Evolutionary conservation across 2,113 vertebrate species (phyloP).

Genomic region (Misgurnus mizolepis): DNA sequence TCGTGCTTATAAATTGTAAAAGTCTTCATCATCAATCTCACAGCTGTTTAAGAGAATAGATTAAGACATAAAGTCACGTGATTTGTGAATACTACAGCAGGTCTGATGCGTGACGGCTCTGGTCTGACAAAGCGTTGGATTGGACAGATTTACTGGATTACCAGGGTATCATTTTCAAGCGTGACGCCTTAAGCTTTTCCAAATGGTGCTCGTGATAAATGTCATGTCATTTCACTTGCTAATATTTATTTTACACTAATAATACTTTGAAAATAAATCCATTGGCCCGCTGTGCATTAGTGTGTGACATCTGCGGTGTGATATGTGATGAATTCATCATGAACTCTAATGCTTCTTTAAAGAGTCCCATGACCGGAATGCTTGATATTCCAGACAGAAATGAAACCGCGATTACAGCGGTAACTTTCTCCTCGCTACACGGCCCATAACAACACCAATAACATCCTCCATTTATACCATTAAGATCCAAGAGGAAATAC

Average conservation of each 20-base stretch:
- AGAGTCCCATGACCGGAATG: constrained; percentile 47
- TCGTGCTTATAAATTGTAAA: too few species aligned
- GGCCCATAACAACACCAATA: constrained; percentile 48
- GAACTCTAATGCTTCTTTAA: constrained; percentile 61
- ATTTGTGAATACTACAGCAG: not conserved
- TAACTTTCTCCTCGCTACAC: constrained; percentile 56
- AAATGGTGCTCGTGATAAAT: constrained; percentile 66
- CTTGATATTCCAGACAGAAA: constrained; percentile 54
- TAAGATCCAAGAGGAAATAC: constrained; percentile 46
- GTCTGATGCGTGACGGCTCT: not conserved
- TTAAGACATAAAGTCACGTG: not conserved
- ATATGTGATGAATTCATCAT: constrained; percentile 65
- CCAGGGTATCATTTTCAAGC: constrained; percentile 71
- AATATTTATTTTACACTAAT: constrained; percentile 57
- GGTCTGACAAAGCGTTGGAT: constrained; percentile 59
- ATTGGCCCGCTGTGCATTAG: constrained; percentile 55
- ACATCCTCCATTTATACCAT: constrained; percentile 56
- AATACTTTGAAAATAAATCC: constrained; percentile 58
- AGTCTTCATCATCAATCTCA: not conserved
- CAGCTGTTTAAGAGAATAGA: not conserved
- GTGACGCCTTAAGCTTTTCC: constrained; percentile 68
- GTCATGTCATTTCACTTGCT: constrained; percentile 67
- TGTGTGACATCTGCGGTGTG: constrained; percentile 30
- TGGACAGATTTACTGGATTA: constrained; percentile 68
- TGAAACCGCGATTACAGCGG: constrained; percentile 58